Evolutionary conservation across 2,113 vertebrate genomes (phyloP).

Genomic region (Clarias batrachus): DNA sequence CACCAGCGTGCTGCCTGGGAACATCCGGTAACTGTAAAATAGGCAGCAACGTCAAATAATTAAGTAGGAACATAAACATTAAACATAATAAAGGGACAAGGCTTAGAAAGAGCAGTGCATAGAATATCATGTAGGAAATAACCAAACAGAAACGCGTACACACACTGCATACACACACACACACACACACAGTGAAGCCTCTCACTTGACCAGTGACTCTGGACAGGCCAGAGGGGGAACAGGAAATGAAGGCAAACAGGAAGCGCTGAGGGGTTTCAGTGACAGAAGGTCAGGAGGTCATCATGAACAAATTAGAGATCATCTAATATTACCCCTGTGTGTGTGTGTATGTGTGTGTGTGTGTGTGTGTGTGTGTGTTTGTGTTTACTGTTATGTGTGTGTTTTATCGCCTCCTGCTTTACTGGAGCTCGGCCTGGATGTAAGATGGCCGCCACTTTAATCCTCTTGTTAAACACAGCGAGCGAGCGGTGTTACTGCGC

Average conservation of each 20-base stretch:
- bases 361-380: not conserved
- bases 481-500: not conserved
- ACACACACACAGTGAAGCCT: not conserved
- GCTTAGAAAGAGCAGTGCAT: not conserved
- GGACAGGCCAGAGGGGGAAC: not conserved
- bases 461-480: not conserved
- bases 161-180: slow-evolving; percentile 4
- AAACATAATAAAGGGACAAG: not conserved
- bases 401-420: not conserved
- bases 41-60: not conserved
- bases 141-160: not conserved
- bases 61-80: not conserved
- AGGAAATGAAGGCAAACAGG: not conserved
- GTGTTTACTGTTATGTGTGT: not conserved
- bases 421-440: not conserved
- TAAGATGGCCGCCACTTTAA: slow-evolving; percentile 2
- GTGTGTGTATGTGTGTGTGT: not conserved
- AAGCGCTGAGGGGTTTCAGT: not conserved
- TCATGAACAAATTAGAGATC: not conserved
- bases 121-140: too few species aligned
- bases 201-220: not conserved
- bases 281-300: not conserved
- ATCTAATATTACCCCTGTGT: not conserved
- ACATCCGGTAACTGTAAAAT: not conserved
- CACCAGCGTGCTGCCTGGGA: not conserved